A percentile compares a stretch with the other conserved stretches of the same genome.
Conservation (phyloP, 2,888 invertebrate species). For the Napeogenes inachia region DNA sequence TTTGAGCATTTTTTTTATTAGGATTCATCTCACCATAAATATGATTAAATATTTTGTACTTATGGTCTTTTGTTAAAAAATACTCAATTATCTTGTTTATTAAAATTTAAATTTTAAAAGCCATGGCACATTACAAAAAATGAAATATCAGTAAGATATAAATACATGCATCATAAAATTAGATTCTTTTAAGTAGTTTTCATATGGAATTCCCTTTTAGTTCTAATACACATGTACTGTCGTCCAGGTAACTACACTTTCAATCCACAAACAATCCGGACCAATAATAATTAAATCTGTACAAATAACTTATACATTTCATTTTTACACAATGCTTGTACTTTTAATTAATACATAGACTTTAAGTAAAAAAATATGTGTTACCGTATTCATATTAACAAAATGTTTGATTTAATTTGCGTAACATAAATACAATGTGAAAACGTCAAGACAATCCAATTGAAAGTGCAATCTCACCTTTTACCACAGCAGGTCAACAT, state of each 20-base stretch:
- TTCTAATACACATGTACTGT: conserved; percentile 35
- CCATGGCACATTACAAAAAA: conserved; percentile 2
- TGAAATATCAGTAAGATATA: background rate
- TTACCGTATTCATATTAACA: conserved; percentile 1
- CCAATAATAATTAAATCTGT: conserved; percentile 20
- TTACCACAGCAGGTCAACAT: conserved; percentile 39
- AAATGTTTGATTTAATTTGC: background rate
- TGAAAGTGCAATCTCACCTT: conserved; percentile 56
- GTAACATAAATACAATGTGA: conserved; percentile 2
- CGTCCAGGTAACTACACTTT: conserved; percentile 59
- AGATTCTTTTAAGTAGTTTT: background rate
- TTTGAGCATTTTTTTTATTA: background rate
- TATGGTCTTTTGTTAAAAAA: conserved; percentile 1
- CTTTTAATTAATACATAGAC: conserved; percentile 18
- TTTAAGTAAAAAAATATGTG: conserved; percentile 13
- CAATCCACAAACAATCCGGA: conserved; percentile 35
- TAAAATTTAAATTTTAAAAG: background rate
- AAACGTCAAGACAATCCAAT: conserved; percentile 29
- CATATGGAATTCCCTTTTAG: conserved; percentile 57
- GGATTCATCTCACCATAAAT: background rate
- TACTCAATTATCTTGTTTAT: background rate
- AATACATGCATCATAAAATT: background rate
- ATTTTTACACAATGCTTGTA: conserved; percentile 22
- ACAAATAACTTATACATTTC: conserved; percentile 28
- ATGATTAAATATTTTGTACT: conserved; percentile 6